Conservation (phyloP, 2,113 vertebrate genomes). For the Cisticola juncidis region DNA sequence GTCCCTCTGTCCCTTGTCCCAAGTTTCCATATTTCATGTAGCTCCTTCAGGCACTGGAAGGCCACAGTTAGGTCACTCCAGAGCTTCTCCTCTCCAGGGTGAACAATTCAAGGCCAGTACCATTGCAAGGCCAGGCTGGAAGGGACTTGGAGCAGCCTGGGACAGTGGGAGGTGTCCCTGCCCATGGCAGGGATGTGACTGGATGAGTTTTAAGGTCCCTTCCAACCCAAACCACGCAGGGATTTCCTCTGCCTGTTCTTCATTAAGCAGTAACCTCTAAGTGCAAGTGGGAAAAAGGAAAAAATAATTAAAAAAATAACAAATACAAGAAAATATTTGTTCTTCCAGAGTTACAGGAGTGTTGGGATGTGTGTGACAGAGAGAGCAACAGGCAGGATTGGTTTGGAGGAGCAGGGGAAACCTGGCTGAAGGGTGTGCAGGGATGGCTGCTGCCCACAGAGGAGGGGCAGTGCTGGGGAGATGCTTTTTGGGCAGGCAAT, state of each 20-base stretch:
- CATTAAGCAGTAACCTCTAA: neutral
- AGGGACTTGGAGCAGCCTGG: neutral
- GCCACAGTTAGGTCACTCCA: neutral
- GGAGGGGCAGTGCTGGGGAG: neutral
- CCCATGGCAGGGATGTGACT: neutral
- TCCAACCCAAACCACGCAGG: too few relatives aligned
- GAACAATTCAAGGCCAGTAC: neutral
- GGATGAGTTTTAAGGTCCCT: neutral
- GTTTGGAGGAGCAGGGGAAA: too few relatives aligned
- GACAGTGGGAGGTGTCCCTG: neutral
- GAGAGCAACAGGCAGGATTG: neutral
- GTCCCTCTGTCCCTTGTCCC: accelerated
- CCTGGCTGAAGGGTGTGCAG: neutral
- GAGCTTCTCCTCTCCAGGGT: neutral
- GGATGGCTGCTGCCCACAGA: neutral
- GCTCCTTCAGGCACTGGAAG: neutral
- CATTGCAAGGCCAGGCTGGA: neutral
- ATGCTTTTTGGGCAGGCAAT: neutral
- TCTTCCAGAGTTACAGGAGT: neutral
- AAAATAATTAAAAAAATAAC: too few relatives aligned
- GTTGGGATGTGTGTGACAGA: neutral
- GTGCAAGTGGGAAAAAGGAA: neutral
- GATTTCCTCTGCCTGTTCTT: neutral
- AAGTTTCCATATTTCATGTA: neutral
- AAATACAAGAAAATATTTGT: neutral